Conservation (phyloP, 2,888 invertebrate species). For the Lepidocyrtinus sp. region DNA sequence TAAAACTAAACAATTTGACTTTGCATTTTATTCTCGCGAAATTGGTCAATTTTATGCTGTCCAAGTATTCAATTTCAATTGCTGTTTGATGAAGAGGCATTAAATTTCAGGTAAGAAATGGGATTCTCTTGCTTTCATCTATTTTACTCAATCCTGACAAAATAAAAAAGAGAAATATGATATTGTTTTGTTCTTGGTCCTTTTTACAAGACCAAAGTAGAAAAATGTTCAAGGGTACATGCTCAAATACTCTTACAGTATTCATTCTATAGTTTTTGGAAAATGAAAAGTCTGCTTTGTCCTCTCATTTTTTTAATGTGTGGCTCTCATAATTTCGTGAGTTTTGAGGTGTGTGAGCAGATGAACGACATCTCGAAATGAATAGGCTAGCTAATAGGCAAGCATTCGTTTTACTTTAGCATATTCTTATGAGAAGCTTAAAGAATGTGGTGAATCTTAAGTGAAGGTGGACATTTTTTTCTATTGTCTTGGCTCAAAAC, state of each 20-base stretch:
- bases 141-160: neutral
- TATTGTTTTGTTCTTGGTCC: neutral
- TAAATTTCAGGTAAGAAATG: slow-evolving; percentile 48
- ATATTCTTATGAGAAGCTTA: neutral
- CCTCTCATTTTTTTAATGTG: neutral
- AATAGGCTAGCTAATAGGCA: neutral
- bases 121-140: neutral
- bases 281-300: slow-evolving; percentile 3
- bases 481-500: slow-evolving; percentile 7
- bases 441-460: neutral
- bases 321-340: neutral
- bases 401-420: neutral
- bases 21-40: neutral
- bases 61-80: neutral
- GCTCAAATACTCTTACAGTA: neutral
- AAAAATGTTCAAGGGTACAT: slow-evolving; percentile 28
- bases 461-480: neutral
- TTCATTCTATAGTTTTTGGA: neutral
- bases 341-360: slow-evolving; percentile 6
- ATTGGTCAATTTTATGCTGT: neutral
- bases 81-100: slow-evolving; percentile 50
- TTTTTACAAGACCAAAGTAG: neutral
- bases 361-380: neutral
- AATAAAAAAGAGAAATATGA: neutral
- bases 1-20: too few relatives aligned